Evolutionary conservation across 2,797 vertebrate genomes (phyloP), one percentile per base, ranked within the genome.

Genomic region (Microchirus variegatus): DNA sequence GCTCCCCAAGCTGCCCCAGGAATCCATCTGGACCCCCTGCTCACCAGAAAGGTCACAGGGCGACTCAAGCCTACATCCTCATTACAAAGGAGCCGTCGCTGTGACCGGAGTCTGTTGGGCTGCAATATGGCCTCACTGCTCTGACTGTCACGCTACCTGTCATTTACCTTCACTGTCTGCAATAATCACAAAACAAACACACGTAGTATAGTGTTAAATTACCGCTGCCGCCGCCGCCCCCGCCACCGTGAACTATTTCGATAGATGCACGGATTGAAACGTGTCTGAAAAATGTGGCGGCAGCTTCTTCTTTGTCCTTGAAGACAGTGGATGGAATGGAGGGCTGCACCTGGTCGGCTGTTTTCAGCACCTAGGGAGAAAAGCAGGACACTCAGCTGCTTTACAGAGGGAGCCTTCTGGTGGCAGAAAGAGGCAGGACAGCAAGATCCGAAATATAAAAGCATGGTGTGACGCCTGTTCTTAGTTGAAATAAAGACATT

Each of bases 321-420:
- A 90, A 88, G 88, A 82, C 75, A 73, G 78, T 67, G 73, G 78
- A 82, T 74, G 81, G 64, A 86, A 84, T 36, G 56, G 72, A 85
- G 76, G 79, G 78, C 78, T 86, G 85, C 86, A 90, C 88, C 89
- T 90, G 88, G 81, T 81, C 67, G 62, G 44, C 73, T 77, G 63
- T 68, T 81, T 63, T 74, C 68, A 72, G 55, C 78, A 77, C 70
- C 76, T 81, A 67, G 12, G 75, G 78, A 74, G 26, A 61, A 74
- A 84, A 82, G 67, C 80, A 66, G 77, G 74, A 55, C 50, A 5
- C 70, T 60, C 74, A 10, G 83, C 88, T 84, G 73, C 89, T 82
- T 87, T 89, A 84, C 73, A 74, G 36, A 91, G 91, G 85, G 93
- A 91, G 93, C 91, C 93, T 90, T 91, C 93, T 94, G 86, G 91